Conservation (phyloP, 1,140 invertebrate species). For the Hormaphis cornu region DNA sequence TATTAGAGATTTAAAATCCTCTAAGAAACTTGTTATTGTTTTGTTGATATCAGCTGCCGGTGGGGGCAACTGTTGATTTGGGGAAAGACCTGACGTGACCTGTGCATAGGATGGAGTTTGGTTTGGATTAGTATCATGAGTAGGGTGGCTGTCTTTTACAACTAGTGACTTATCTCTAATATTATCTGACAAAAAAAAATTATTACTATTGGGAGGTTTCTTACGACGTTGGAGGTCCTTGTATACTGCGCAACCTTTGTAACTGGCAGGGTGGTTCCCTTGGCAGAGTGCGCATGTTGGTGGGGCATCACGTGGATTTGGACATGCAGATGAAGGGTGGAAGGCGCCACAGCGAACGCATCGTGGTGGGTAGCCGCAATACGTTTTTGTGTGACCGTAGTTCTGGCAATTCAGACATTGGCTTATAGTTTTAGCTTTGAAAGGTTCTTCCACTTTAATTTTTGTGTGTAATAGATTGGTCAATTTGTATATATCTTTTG, state of each 20-base stretch:
- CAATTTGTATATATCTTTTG: background rate
- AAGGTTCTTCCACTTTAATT: constrained; percentile 39
- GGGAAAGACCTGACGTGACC: background rate
- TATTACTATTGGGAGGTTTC: background rate
- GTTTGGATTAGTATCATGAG: background rate
- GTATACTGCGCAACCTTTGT: background rate
- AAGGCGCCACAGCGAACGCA: background rate
- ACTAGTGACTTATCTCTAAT: background rate
- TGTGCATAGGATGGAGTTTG: background rate
- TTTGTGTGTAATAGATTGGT: constrained; percentile 36
- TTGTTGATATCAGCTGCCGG: background rate
- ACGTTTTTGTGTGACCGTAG: constrained; percentile 41
- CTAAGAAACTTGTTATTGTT: background rate
- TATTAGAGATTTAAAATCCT: background rate
- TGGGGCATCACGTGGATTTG: background rate
- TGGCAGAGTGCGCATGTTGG: background rate
- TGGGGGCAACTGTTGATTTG: background rate
- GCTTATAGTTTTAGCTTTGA: constrained; percentile 34
- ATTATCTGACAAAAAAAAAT: background rate
- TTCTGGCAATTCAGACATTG: constrained; percentile 42
- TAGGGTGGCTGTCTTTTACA: background rate
- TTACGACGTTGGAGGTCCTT: background rate
- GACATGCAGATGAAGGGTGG: background rate
- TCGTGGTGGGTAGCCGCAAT: background rate
- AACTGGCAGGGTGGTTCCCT: constrained; percentile 16